Base-by-base conservation (phyloP, 2,113 vertebrate species). In the Tenebrosternarchus preto region DNA sequence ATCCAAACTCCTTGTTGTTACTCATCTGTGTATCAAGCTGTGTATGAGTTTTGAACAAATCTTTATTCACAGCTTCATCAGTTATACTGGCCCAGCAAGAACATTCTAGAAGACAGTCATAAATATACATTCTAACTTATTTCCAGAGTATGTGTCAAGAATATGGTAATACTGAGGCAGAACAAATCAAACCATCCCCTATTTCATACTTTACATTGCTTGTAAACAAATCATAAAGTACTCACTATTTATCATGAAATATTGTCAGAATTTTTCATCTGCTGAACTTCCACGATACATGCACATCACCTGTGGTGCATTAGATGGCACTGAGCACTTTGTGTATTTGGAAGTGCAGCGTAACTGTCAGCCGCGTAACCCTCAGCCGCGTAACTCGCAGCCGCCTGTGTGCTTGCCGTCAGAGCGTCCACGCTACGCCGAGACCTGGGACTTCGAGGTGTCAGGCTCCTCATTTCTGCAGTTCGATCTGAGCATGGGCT, bases 401-500 rank as follows among this genome's bases (percentile, higher is more conserved):
- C 39, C 33, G 0, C 31, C 6, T 78, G 22, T 71, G 4, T 70
- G 4, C 71, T 73, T 86, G 55, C 77, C n/a, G 61, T n/a, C 85
- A 99, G 98, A 97, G 83, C 97, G 96, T 87, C 94, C 96, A 43
- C 94, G 97, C 46, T 98, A 97, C n/a, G 96, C 95, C 0, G 97
- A 99, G 88, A 99, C 94, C 86, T 99, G 97, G 98, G 98, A 99
- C 82, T 99, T 98, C 43, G 96, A 99, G 0, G 94, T 99, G 24
- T 95, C 96, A 0, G 92, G 95, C 7, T 97, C 97, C 0, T 96
- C 95, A 20, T 99, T 98, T 88, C 85, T 98, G 80, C 97, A 99
- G 88, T 99, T 99, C 87, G 96, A 98, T 86, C 87, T 99, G 86
- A 98, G 93, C 88, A 97, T 97, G 96, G 98, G 97, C 31, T 99